Conservation (phyloP, 2,113 vertebrate genomes). For the Pan paniscus region DNA sequence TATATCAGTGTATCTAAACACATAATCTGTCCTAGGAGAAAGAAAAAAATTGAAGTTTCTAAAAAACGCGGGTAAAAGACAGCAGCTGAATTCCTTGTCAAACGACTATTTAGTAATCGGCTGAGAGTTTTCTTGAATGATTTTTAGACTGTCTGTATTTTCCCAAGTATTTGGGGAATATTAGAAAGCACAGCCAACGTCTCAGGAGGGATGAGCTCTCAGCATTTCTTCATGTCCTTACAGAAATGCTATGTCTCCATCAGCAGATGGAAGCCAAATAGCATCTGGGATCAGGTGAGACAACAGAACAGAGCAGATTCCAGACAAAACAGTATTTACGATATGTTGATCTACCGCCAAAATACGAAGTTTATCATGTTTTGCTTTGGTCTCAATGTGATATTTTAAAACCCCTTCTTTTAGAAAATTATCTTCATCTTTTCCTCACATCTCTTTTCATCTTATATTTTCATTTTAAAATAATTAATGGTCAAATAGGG, state of each 20-base stretch:
- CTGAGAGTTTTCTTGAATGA: neutral
- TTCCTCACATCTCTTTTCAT: neutral
- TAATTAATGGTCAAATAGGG: neutral
- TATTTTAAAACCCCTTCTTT: neutral
- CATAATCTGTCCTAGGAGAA: neutral
- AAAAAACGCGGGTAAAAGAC: neutral
- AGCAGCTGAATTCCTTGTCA: neutral
- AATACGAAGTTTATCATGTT: accelerated
- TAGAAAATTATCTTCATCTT: neutral
- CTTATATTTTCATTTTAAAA: neutral
- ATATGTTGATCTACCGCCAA: neutral
- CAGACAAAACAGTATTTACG: no score
- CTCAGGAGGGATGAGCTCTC: no score
- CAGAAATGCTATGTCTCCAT: accelerated
- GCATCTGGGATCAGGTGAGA: neutral
- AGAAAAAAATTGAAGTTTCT: neutral
- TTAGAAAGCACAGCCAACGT: neutral
- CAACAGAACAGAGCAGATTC: neutral
- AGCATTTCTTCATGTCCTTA: neutral
- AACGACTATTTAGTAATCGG: neutral
- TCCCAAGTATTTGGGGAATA: no score
- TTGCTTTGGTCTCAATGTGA: neutral
- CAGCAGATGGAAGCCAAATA: neutral
- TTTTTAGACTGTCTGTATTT: neutral
- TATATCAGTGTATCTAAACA: neutral